These are phyloP conservation scores for Scaptomyza parva DNA, from an alignment of 2,888 invertebrate species.

Conservation along the genomic window DNA sequence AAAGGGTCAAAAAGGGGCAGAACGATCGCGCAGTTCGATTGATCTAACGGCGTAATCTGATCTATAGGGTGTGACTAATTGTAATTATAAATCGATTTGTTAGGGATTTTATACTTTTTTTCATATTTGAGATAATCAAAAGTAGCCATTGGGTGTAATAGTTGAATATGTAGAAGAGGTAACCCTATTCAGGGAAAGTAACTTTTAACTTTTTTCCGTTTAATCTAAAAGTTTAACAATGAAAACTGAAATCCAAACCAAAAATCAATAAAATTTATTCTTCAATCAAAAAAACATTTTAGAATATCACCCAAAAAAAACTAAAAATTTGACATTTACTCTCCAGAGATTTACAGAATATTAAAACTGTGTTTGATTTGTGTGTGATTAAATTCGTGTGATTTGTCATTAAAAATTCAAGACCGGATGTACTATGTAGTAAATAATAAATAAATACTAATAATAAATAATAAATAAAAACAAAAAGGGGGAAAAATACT, in stretches of 20 bases:
- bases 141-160: not conserved
- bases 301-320: not conserved
- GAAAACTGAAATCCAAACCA: too few relatives aligned
- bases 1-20: not conserved
- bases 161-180: not conserved
- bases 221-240: too few relatives aligned
- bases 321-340: not conserved
- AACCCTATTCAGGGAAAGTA: not conserved
- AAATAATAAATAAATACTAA: not conserved
- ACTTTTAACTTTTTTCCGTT: too few relatives aligned
- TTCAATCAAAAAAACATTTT: not conserved
- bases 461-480: not conserved
- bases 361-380: not conserved
- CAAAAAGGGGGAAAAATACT: too few relatives aligned
- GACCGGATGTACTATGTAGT: not conserved
- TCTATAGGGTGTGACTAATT: conserved; percentile 15
- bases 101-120: not conserved
- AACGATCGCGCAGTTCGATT: not conserved
- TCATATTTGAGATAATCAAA: not conserved
- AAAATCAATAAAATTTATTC: not conserved
- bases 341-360: not conserved
- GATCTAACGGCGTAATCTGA: conserved; percentile 3
- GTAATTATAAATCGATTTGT: conserved; percentile 37
- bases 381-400: not conserved
- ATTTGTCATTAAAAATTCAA: conserved; percentile 2